A percentile compares a stretch with the other conserved stretches of the same genome.
phyloP scores from a whole-genome alignment of 1,140 invertebrate species.

The Drosophila oshimai region DNA sequence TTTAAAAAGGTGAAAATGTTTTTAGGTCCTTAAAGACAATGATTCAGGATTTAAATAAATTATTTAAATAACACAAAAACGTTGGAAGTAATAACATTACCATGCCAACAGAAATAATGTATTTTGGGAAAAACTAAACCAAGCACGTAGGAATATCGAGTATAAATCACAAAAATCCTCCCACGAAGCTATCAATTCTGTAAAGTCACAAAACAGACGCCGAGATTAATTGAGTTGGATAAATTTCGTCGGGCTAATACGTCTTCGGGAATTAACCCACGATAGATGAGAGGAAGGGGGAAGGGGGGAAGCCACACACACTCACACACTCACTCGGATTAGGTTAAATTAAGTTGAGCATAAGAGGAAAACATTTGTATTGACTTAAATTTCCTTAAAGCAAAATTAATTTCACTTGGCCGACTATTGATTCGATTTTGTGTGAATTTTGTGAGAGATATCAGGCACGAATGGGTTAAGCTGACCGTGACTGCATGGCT shows the following conservation, averaged over 20 bases:
- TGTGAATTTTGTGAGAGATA: not conserved
- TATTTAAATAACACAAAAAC: too few species aligned
- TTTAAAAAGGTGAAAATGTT: too few species aligned
- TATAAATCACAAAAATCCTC: constrained; percentile 17
- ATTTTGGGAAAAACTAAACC: not conserved
- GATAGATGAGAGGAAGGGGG: constrained; percentile 4
- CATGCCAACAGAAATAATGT: too few species aligned
- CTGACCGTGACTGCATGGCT: constrained; percentile 24
- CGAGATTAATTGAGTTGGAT: constrained; percentile 69
- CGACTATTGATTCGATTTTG: constrained; percentile 20
- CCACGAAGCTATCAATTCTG: constrained; percentile 25
- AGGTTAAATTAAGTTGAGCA: constrained; percentile 7
- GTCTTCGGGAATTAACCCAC: constrained; percentile 46
- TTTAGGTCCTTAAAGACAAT: too few species aligned
- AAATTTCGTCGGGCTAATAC: constrained; percentile 45
- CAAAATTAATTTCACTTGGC: constrained; percentile 23
- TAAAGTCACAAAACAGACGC: constrained; percentile 38
- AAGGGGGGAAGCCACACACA: not conserved
- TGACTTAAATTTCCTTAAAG: constrained; percentile 30
- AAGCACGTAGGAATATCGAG: not conserved
- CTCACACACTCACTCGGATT: not conserved
- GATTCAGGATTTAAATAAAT: too few species aligned
- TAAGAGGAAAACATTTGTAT: constrained; percentile 18
- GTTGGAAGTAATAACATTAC: too few species aligned
- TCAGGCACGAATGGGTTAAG: constrained; percentile 13